phyloP scores from a whole-genome alignment of 2,888 invertebrate species.

The Drosophila ustulata region DNA sequence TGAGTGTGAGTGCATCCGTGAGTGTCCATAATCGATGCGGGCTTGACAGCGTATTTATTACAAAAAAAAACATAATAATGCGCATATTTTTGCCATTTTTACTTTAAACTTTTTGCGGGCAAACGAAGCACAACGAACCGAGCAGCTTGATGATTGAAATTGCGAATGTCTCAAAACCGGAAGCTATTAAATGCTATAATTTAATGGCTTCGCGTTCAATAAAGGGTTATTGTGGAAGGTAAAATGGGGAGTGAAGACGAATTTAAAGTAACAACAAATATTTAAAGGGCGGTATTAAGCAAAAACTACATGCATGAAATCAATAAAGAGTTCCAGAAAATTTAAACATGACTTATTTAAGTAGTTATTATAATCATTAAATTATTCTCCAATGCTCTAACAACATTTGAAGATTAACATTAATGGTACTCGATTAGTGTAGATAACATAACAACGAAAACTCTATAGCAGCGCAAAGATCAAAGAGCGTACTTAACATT shows the following conservation, averaged over 20 bases:
- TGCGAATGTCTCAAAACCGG: conserved; percentile 64
- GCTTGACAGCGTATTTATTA: conserved; percentile 82
- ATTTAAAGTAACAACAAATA: neutral
- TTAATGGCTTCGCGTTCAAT: conserved; percentile 30
- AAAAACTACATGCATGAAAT: neutral
- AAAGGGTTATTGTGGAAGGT: neutral
- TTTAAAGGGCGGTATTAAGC: neutral
- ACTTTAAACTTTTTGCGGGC: conserved; percentile 22
- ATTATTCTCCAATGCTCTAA: no score
- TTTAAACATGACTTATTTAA: no score
- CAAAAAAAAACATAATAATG: conserved; percentile 55
- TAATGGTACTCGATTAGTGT: no score
- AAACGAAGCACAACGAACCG: conserved; percentile 24
- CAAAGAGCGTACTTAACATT: no score
- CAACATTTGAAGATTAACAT: no score
- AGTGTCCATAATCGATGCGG: conserved; percentile 82
- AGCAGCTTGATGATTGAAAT: conserved; percentile 72
- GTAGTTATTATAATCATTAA: no score
- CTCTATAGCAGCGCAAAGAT: no score
- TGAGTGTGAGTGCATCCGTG: conserved; percentile 60
- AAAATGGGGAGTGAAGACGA: neutral
- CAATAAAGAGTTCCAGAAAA: neutral
- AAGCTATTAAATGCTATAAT: conserved; percentile 66
- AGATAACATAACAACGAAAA: no score
- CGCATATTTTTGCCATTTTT: conserved; percentile 58